Base-by-base conservation (phyloP, 2,113 vertebrate genomes). In the Phylloscopus trochiloides region DNA sequence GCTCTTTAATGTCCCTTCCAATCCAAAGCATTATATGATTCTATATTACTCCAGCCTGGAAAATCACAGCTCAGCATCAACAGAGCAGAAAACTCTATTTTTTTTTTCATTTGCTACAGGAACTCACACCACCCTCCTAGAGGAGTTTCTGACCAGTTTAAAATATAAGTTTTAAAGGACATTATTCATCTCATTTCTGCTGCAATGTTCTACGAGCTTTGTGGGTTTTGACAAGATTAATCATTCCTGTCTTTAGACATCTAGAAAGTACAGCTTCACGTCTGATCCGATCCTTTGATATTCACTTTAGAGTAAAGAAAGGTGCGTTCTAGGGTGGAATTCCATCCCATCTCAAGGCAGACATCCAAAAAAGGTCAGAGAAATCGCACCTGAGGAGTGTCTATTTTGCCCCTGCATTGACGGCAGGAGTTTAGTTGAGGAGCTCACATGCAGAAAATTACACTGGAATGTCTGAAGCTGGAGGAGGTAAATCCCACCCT, bases 351-450 rank as follows among this genome's bases (percentile, higher is more conserved):
- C 7, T 51, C 70, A 63, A 91, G 11, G 34, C 0, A 86, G 72
- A 74, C 42, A 80, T 88, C 86, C 94, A 67, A 92, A 97, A 77
- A 17, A 70, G 82, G 88, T 74, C 86, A 92, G 48, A 67, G 55
- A 90, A 92, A 92, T 79, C 1, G 20, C 31, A 83, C 26, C 63
- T 54, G 18, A 66, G 73, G 86, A 80, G 5, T 26, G 20, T 55
- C 78, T 88, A 2, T 66, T 90, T 94, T 86, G 58, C 54, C 36
- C 58, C 63, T 93, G 18, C 25, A n/a, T 31, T 83, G 58, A 90
- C 71, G 70, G 21, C 50, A 54, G 66, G 66, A 90, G 78, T 75
- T 78, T 40, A 85, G 52, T 10, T 50, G 57, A 72, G 47, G 75
- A 77, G 31, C 47, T 92, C 63, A 70, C 62, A 73, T 16, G 47